Base-by-base conservation (phyloP, 2,113 vertebrate genomes). In the Crocuta crocuta region DNA sequence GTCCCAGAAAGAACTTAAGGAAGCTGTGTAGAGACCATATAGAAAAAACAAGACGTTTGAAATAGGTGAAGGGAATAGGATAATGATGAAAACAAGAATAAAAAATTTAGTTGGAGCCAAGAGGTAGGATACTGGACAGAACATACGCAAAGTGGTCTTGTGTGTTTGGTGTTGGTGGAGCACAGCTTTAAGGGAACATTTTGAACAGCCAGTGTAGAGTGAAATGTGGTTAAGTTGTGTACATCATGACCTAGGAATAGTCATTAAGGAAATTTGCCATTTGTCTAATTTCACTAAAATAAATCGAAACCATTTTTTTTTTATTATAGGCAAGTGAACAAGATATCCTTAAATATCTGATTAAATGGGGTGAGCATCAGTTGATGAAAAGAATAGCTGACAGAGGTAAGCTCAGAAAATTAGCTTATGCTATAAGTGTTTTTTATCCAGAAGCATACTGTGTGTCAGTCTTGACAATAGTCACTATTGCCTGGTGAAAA, bases 301-400 rank as follows among this genome's bases (percentile, higher is more conserved):
- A 87, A 97, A 94, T 89, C 33, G 50, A 50, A 96, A 95, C 12
- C 17, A 11, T 45, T 97, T 35, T 35, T 35, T 98, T 97, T 98
- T 97, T 98, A 95, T 98, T 98, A 93, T 98, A 99, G 99, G 99
- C 99, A 98, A 99, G 99, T 97, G 99, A 99, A 98, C 99, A 99
- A 99, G 99, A 99, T 99, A 99, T 99, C 98, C 99, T 99, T 97
- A 99, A 99, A 98, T 99, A 99, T 97, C 99, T 99, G 97, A 99
- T 99, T 98, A 99, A 99, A 98, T 99, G 99, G 99, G 99, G 99
- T 96, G 99, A 99, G 94, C 99, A 99, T 98, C 99, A 99, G 97
- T 98, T 99, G 98, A 99, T 99, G 99, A 99, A 99, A 98, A 99
- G 99, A 99, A 99, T 99, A 99, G 99, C 99, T 98, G 99, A 99